These are phyloP conservation scores for Capromys pilorides DNA, from an alignment of 2,797 vertebrate species.

Conservation along the genomic window DNA sequence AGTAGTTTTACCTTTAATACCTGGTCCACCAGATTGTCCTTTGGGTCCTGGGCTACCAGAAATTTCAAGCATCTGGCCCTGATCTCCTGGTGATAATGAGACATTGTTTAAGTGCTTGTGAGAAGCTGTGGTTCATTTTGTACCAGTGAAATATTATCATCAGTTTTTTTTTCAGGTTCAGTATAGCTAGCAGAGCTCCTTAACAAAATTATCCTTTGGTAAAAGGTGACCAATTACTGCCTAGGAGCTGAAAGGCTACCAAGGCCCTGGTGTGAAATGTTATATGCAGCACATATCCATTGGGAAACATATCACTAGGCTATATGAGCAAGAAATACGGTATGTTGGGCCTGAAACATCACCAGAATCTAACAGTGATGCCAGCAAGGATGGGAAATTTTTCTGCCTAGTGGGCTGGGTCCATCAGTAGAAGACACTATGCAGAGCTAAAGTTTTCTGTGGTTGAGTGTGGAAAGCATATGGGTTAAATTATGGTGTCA, in stretches of 20 bases:
- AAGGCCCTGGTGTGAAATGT: background rate
- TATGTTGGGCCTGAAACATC: background rate
- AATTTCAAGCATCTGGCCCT: constrained; percentile 86
- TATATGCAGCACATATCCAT: background rate
- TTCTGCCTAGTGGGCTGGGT: background rate
- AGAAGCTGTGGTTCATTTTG: constrained; percentile 46
- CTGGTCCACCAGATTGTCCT: constrained; percentile 89
- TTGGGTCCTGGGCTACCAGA: constrained; percentile 88
- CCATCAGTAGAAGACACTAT: background rate
- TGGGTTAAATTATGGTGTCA: background rate
- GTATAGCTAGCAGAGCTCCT: background rate
- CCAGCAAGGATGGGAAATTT: background rate
- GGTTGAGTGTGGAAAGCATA: constrained; percentile 31
- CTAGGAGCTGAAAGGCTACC: background rate
- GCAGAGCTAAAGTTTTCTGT: background rate
- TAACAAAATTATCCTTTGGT: constrained; percentile 34
- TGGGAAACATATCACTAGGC: constrained; percentile 1
- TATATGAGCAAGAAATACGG: constrained; percentile 3
- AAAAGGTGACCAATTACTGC: constrained; percentile 1
- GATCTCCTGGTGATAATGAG: constrained; percentile 84
- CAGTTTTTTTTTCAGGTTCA: background rate
- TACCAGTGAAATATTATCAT: background rate
- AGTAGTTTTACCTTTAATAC: constrained; percentile 88
- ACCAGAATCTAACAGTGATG: constrained; percentile 32
- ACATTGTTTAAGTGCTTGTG: background rate